Percentiles rank a stretch among this genome's conserved stretches.
Evolutionary conservation across 1,140 invertebrate genomes (phyloP).

Genomic region (Zaprionus taronus): DNA sequence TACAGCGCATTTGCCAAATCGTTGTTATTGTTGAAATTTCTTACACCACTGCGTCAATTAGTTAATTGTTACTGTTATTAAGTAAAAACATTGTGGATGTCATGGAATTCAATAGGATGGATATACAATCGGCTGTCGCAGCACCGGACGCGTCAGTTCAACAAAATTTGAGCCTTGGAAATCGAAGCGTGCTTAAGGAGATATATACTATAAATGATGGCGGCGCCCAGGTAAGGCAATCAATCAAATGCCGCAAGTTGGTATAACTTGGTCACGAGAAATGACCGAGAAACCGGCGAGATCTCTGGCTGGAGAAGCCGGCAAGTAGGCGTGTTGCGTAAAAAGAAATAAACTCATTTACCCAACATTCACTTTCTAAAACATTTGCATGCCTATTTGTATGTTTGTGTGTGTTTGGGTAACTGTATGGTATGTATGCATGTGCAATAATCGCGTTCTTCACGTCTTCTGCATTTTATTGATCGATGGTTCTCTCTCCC

Average conservation of each 20-base stretch:
- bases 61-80: constrained; percentile 13
- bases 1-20: constrained; percentile 10
- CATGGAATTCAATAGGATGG: constrained; percentile 53
- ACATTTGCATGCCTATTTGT: background rate
- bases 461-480: constrained; percentile 36
- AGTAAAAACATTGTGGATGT: background rate
- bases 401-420: background rate
- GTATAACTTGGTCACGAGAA: constrained; percentile 15
- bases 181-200: constrained; percentile 62
- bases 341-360: constrained; percentile 21
- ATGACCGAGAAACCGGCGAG: constrained; percentile 1
- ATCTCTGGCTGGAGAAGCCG: constrained; percentile 5
- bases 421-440: constrained; percentile 10
- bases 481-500: constrained; percentile 33
- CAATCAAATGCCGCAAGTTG: constrained; percentile 20
- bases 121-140: constrained; percentile 5
- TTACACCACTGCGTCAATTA: background rate
- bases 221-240: constrained; percentile 58
- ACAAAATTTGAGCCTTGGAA: constrained; percentile 24
- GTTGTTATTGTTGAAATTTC: constrained; percentile 5
- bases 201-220: constrained; percentile 66
- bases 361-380: constrained; percentile 48
- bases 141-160: constrained; percentile 5
- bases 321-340: constrained; percentile 22
- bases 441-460: constrained; percentile 14